Evolutionary conservation across 2,888 invertebrate species (phyloP), one percentile per base, ranked within the genome.

Genomic region (Lasioglossum figueresi): DNA sequence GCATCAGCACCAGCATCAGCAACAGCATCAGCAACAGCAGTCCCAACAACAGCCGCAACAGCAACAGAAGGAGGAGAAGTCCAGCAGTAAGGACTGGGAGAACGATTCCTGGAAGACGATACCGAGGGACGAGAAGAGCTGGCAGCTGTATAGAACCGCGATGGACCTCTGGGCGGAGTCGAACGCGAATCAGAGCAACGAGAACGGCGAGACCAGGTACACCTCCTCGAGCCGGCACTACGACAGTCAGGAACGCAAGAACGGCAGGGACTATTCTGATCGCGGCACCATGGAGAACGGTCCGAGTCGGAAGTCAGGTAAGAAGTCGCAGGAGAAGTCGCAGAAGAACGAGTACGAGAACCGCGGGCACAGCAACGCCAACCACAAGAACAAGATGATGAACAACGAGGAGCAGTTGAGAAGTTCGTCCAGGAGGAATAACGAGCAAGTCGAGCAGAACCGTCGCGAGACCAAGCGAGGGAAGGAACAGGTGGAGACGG

Each of bases 81-180:
- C 84, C 48, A 84, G 75, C 37, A 79, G 85, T 40, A 94, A 94
- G 88, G 94, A 94, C 37, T 94, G 94, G 94, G 93, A 93, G 82
- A 95, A 94, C 83, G 95, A 95, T 72, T 95, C 95, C 5, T 95
- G 95, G 95, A 95, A 95, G 81, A 94, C 94, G 31, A 93, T 94
- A 84, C 93, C 94, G 0, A 90, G 92, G 23, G 94, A 95, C 70
- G 95, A 95, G 80, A 95, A 95, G 79, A 95, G 94, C 79, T 95
- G 95, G 95, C 95, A 95, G 52, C 90, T 95, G 23, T 95, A 95
- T 84, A 93, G 95, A 81, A 95, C 94, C 34, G 94, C 95, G 45
- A 94, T 95, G 92, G 95, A 95, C 83, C 91, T 95, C 19, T 95
- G 95, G 95, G 94, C 94, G 34, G 94, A 95, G 76, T 91, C 94